A percentile compares a stretch with the other conserved stretches of the same genome.
phyloP scores from a whole-genome alignment of 2,888 invertebrate genomes.

The Eupithecia vulgata region DNA sequence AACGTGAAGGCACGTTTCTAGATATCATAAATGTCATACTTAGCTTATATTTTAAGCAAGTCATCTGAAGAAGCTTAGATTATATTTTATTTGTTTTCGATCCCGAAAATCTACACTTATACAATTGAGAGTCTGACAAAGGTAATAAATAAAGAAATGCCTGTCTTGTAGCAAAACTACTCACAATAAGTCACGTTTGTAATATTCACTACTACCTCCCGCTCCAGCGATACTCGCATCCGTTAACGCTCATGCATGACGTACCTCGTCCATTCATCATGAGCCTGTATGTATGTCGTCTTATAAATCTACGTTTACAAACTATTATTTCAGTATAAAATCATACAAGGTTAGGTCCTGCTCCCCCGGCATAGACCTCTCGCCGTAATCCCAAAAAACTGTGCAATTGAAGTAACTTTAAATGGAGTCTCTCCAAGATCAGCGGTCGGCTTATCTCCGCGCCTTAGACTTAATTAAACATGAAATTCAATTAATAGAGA shows the following conservation, averaged over 20 bases:
- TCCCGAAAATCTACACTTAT: not conserved
- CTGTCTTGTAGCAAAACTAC: not conserved
- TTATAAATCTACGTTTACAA: not conserved
- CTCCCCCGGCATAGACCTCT: not conserved
- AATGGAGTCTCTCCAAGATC: slow-evolving; percentile 67
- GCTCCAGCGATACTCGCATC: not conserved
- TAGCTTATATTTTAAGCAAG: too few species aligned
- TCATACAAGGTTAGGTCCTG: not conserved
- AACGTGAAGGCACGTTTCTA: too few species aligned
- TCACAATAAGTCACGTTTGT: not conserved
- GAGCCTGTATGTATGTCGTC: not conserved
- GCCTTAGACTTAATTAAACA: slow-evolving; percentile 79
- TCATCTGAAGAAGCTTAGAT: too few species aligned
- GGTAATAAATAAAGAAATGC: not conserved
- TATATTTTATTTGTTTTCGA: not conserved
- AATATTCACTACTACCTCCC: not conserved
- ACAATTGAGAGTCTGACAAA: too few species aligned
- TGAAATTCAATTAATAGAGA: slow-evolving; percentile 83
- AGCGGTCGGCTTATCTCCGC: slow-evolving; percentile 72
- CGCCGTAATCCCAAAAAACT: slow-evolving; percentile 51
- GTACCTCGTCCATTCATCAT: too few species aligned
- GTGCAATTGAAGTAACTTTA: slow-evolving; percentile 61
- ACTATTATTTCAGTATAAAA: not conserved
- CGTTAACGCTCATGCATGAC: not conserved
- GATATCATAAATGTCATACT: too few species aligned